Evolutionary conservation across 2,888 invertebrate genomes (phyloP).

Genomic region (Kryphioiulus occultus): DNA sequence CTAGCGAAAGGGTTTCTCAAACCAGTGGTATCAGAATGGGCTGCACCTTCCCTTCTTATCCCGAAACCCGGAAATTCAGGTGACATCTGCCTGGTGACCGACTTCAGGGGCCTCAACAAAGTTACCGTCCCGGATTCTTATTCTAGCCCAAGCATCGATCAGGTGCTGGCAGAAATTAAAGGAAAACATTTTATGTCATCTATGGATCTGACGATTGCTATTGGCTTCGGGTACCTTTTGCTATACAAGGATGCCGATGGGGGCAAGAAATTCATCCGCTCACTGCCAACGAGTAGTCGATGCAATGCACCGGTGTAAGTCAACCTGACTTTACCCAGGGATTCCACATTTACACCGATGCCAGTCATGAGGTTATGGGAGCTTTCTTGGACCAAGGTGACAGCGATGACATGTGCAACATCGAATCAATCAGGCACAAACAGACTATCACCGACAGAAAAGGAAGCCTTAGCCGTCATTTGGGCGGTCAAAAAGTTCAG

Average conservation of each 20-base stretch:
- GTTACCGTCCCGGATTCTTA: too few relatives aligned
- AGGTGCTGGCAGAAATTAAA: background rate
- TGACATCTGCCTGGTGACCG: too few relatives aligned
- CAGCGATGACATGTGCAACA: too few relatives aligned
- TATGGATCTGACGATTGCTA: background rate
- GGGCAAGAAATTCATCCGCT: background rate
- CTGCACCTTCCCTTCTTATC: too few relatives aligned
- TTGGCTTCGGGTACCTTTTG: background rate
- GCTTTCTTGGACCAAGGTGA: background rate
- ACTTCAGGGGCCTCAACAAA: too few relatives aligned
- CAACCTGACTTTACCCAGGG: background rate
- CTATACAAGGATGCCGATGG: background rate
- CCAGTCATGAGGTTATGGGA: background rate
- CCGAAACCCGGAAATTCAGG: too few relatives aligned
- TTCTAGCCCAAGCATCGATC: too few relatives aligned
- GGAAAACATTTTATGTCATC: background rate
- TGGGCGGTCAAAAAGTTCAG: background rate
- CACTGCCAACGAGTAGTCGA: background rate
- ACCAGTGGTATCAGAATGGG: too few relatives aligned
- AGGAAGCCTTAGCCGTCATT: background rate
- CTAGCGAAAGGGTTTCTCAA: too few relatives aligned
- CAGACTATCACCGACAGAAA: background rate
- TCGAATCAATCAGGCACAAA: too few relatives aligned
- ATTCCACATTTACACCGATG: background rate
- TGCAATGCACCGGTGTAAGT: too few relatives aligned